A percentile compares a stretch with the other conserved stretches of the same genome.
Conservation (phyloP, 2,113 vertebrate genomes). For the Stigmatopora argus region DNA sequence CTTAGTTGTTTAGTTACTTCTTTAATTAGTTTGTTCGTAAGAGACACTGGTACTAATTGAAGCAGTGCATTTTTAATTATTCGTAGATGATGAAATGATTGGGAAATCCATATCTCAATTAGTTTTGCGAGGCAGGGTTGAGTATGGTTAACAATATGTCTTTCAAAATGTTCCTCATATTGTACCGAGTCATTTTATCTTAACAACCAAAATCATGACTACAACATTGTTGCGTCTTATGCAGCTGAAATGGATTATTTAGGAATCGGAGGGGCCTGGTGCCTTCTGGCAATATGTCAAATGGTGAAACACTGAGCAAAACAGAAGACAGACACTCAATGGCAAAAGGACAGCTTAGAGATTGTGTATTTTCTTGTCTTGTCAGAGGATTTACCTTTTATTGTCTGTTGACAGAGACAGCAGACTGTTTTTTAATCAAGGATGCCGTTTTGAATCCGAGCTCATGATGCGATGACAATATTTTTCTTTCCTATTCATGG, state of each 20-base stretch:
- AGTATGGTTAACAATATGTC: not conserved
- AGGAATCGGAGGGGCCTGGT: constrained; percentile 11
- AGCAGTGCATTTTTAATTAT: not conserved
- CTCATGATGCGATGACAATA: constrained; percentile 36
- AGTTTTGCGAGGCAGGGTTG: not conserved
- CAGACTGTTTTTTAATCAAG: constrained; percentile 42
- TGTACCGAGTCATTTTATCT: not conserved
- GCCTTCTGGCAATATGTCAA: constrained; percentile 22
- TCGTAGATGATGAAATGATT: not conserved
- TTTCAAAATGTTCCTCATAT: not conserved
- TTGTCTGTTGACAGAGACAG: constrained; percentile 45
- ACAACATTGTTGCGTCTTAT: not conserved
- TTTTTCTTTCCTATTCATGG: constrained; percentile 10
- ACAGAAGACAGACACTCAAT: constrained; percentile 15
- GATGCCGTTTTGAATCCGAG: constrained; percentile 33
- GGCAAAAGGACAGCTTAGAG: constrained; percentile 18
- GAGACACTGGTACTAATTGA: not conserved
- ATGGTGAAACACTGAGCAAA: constrained; percentile 18
- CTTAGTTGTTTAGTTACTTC: too few species aligned
- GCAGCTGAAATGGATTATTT: not conserved
- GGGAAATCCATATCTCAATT: not conserved
- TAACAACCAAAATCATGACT: not conserved
- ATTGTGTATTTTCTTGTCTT: constrained; percentile 31
- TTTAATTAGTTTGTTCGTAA: not conserved
- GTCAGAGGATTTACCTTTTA: constrained; percentile 55